Base-by-base conservation (phyloP, 2,888 invertebrate genomes). In the Craniophora ligustri region DNA sequence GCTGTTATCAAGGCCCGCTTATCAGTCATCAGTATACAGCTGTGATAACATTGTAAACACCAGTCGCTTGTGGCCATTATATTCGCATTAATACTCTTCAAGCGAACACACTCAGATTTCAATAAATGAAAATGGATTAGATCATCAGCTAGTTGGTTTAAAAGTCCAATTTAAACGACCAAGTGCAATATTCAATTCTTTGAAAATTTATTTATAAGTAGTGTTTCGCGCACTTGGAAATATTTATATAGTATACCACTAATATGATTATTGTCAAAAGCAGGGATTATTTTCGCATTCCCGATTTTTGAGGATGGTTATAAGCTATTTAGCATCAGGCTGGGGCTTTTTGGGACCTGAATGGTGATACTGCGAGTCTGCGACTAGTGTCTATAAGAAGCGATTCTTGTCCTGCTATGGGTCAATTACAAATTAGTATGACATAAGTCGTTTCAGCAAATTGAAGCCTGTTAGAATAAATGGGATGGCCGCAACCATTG, bases 21-120 rank as follows among this genome's bases (percentile, higher is more conserved):
- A 87, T 85, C 88, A 82, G 79, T 68, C 81, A 81, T 73, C 75
- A 67, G 60, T 65, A 60, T 70, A 62, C 47, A 26, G 55, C 68
- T 26, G 42, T 76, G 89, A 90, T 90, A 88, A 84, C 85, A 86
- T 82, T 84, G 86, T 88, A 84, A 86, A 88, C 84, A 85, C 57
- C 45, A 63, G 53, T 53, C 68, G 41, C 53, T 57, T 40, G 23
- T 44, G n/a, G 35, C 7, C 28, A 15, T 54, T 48, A 47, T 19
- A 23, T 42, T 26, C 13, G 23, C 34, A 60, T 46, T 36, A 13
- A 55, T 7, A n/a, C 34, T 53, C 36, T 63, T 69, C 32, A 61
- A 61, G 53, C 67, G 55, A 45, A 13, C 19, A 66, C 26, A 73
- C 49, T 65, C 23, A 16, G 13, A 57, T 64, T 64, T 36, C 11